Percentiles rank a stretch among this genome's conserved stretches.
These are phyloP conservation scores for Sialis fuliginosa DNA, from an alignment of 2,888 invertebrate genomes.

Conservation along the genomic window DNA sequence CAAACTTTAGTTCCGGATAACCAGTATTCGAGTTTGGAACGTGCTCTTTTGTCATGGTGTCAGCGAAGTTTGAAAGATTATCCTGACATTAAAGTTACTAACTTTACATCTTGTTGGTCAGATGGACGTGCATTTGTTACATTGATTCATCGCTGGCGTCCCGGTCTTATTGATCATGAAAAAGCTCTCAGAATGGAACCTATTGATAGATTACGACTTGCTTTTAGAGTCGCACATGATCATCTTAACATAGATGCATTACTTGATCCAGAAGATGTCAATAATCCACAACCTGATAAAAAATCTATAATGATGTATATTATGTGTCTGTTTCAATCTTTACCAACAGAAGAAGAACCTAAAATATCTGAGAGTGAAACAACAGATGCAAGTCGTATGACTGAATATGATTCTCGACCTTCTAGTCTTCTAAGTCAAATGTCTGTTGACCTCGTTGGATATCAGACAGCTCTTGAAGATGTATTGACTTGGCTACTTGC, in stretches of 20 bases:
- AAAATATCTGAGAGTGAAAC: not conserved
- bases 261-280: slow-evolving; percentile 82
- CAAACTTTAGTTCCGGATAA: slow-evolving; percentile 56
- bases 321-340: slow-evolving; percentile 83
- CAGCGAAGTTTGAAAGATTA: slow-evolving; percentile 45
- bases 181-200: slow-evolving; percentile 32
- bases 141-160: slow-evolving; percentile 58
- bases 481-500: slow-evolving; percentile 75
- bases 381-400: not conserved
- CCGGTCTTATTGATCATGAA: slow-evolving; percentile 40
- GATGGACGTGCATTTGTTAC: slow-evolving; percentile 86
- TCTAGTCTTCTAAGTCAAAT: slow-evolving; percentile 51
- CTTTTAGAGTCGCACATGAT: slow-evolving; percentile 61
- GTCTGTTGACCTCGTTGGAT: slow-evolving; percentile 58
- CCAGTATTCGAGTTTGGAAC: slow-evolving; percentile 66
- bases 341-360: slow-evolving; percentile 27
- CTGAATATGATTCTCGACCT: slow-evolving; percentile 31
- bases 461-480: slow-evolving; percentile 74
- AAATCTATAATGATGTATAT: slow-evolving; percentile 93
- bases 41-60: slow-evolving; percentile 74
- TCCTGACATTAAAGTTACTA: slow-evolving; percentile 52
- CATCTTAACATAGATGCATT: slow-evolving; percentile 67
- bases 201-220: slow-evolving; percentile 56
- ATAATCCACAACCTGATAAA: slow-evolving; percentile 77
- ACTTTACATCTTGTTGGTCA: slow-evolving; percentile 78